Base-by-base conservation (phyloP, 2,888 invertebrate species). In the Pandemis cinnamomeana region DNA sequence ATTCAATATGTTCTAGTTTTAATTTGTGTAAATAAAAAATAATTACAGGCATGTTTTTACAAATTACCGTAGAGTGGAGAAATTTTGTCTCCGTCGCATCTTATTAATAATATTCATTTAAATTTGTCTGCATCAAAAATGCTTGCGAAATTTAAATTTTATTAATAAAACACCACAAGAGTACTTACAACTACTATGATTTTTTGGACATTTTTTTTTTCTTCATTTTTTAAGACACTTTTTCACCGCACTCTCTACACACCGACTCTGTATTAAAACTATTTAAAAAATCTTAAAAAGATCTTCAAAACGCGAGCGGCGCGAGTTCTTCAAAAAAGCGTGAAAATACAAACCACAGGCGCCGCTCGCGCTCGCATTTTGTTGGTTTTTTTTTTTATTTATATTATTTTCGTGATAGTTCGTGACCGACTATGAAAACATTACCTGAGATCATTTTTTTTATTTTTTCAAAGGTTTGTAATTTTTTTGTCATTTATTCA, bases 361-460 rank as follows among this genome's bases (percentile, higher is more conserved):
- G 70, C 61, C 70, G 55, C 74, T 62, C 70, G 46, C 70, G 61
- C 61, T 67, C 10, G 60, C 60, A 60, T 76, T 63, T 76, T 73
- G 58, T 68, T 69, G 27, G 67, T 72, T 71, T 69, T 71, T 68
- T 72, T 71, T 69, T 71, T 66, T 63, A 68, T 71, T 67, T 67
- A 64, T 67, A 61, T 75, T 62, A 72, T 77, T 73, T 71, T 74
- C 51, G 67, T 61, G 69, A 66, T 51, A 75, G 76, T 67, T 69
- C 68, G 68, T 64, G 73, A 75, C 66, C 62, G 71, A 76, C 73
- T 78, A 79, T 79, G 76, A 79, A 80, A 81, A 80, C 78, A 73
- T 79, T 79, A 83, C 78, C 82, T 88, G 91, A 91, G 91, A 91
- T 91, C 91, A 86, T 88, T 88, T 91, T 91, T 89, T 90, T 91